Evolutionary conservation across 2,113 vertebrate genomes (phyloP).

Genomic region (Pipra filicauda): DNA sequence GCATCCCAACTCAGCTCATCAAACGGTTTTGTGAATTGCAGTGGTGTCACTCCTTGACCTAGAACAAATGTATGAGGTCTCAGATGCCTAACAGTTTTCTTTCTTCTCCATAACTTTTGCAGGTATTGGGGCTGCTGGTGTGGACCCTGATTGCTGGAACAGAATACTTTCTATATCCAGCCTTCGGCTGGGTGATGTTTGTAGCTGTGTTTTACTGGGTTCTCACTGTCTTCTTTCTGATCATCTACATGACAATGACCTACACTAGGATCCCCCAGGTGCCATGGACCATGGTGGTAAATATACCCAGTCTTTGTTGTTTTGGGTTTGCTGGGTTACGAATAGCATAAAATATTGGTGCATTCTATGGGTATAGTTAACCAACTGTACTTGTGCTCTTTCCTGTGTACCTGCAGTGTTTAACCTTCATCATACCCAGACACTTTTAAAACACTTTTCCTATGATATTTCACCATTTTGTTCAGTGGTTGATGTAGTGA

Average conservation of each 20-base stretch:
- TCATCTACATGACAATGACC: constrained; percentile 86
- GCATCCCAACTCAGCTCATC: background rate
- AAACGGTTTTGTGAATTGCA: background rate
- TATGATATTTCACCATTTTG: background rate
- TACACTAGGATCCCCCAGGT: constrained; percentile 84
- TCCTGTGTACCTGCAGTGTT: background rate
- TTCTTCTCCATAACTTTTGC: constrained; percentile 11
- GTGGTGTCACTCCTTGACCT: accelerated
- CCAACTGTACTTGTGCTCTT: background rate
- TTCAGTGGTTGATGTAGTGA: background rate
- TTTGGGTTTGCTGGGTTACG: background rate
- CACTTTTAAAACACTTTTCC: background rate
- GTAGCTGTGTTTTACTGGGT: constrained; percentile 89
- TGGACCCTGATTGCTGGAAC: constrained; percentile 92
- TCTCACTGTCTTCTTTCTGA: constrained; percentile 85
- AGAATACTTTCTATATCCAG: constrained; percentile 84
- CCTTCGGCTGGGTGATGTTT: constrained; percentile 93
- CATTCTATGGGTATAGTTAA: background rate
- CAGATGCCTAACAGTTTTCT: background rate
- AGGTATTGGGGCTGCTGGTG: constrained; percentile 90
- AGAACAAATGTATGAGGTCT: background rate
- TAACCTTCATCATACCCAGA: background rate
- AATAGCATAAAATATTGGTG: background rate
- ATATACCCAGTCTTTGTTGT: background rate
- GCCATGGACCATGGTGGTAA: constrained; percentile 90